These are phyloP conservation scores for Anthoscopus minutus DNA, from an alignment of 2,113 vertebrate genomes.

Conservation along the genomic window DNA sequence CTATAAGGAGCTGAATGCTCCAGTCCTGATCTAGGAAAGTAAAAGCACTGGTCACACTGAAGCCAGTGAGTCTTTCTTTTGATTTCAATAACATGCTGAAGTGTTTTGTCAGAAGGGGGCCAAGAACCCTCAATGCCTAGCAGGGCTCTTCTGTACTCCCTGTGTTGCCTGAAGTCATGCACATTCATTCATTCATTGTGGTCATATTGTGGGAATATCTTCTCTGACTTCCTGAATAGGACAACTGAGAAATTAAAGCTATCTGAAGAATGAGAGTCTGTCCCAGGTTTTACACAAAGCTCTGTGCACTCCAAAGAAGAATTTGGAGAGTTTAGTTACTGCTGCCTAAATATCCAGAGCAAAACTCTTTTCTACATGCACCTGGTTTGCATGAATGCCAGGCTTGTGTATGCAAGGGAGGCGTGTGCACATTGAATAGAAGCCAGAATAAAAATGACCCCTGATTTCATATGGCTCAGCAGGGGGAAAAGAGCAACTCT, in stretches of 20 bases:
- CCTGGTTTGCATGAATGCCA: conserved; percentile 49
- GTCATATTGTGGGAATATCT: not conserved
- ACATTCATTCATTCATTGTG: too few relatives aligned
- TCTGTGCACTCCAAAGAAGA: not conserved
- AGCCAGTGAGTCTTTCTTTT: not conserved
- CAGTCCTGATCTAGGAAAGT: not conserved
- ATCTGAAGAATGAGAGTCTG: not conserved
- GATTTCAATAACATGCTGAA: not conserved
- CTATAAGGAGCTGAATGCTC: not conserved
- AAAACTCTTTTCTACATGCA: conserved; percentile 26
- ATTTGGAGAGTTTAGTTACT: not conserved
- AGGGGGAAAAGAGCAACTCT: not conserved
- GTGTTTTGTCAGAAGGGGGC: not conserved
- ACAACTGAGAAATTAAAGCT: not conserved
- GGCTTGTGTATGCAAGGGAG: not conserved
- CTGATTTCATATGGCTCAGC: not conserved
- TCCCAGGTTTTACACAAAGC: not conserved
- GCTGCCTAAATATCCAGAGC: conserved; percentile 3
- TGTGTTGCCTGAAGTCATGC: not conserved
- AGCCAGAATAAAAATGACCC: not conserved
- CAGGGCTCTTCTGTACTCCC: not conserved
- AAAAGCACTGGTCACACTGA: not conserved
- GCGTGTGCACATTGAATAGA: not conserved
- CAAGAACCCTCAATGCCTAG: not conserved
- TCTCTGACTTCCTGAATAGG: not conserved